These are phyloP conservation scores for Stictocephala bisonia DNA, from an alignment of 2,888 invertebrate species.

Conservation along the genomic window DNA sequence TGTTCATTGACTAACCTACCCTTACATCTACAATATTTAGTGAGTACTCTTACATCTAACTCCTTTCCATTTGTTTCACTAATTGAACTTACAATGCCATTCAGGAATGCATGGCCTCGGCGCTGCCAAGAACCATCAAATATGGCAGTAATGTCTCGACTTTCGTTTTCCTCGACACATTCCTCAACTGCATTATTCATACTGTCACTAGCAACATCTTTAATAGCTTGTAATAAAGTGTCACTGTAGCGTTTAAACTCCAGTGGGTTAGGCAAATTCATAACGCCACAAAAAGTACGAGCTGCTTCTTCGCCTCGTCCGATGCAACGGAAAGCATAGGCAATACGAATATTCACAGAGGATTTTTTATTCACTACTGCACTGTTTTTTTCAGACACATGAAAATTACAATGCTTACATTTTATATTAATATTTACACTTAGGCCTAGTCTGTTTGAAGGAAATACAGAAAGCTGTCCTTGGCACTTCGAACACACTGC, in stretches of 20 bases:
- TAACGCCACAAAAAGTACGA: not conserved
- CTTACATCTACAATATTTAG: no score
- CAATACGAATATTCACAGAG: not conserved
- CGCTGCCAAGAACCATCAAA: no score
- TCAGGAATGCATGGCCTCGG: no score
- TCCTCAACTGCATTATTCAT: not conserved
- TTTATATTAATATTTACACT: not conserved
- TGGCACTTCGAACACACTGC: not conserved
- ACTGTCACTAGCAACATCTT: not conserved
- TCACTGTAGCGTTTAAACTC: not conserved
- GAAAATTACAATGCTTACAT: not conserved
- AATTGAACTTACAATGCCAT: no score
- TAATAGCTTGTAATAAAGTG: not conserved
- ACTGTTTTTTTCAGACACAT: conserved; percentile 9
- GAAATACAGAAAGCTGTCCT: not conserved
- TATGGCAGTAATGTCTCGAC: no score
- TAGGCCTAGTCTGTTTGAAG: conserved; percentile 8
- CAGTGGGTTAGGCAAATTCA: no score
- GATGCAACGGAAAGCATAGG: conserved; percentile 6
- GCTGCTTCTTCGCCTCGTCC: conserved; percentile 11
- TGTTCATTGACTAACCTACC: no score
- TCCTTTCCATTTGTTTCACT: no score
- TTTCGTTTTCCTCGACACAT: not conserved
- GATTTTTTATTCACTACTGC: not conserved
- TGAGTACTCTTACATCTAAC: no score